Evolutionary conservation across 2,797 vertebrate genomes (phyloP).

Genomic region (Parambassis ranga): DNA sequence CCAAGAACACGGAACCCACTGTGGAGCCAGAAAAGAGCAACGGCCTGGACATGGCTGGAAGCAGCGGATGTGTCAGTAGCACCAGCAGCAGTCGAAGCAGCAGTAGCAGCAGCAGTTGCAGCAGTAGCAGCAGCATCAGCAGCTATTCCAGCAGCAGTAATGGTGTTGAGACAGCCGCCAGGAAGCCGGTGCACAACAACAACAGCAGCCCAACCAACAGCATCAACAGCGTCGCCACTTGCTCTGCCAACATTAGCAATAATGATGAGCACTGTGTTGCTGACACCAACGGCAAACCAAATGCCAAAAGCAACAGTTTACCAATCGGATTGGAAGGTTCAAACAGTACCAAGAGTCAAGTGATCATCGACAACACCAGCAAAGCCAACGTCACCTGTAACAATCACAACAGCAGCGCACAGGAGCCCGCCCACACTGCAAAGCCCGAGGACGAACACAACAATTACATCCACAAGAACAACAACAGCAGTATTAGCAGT

Average conservation of each 20-base stretch:
- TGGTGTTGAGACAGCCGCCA: slow-evolving; percentile 54
- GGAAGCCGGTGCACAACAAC: slow-evolving; percentile 58
- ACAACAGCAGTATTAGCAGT: slow-evolving; percentile 73
- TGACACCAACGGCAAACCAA: slow-evolving; percentile 54
- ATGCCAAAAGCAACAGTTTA: slow-evolving; percentile 54
- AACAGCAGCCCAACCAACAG: slow-evolving; percentile 60
- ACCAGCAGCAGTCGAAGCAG: slow-evolving; percentile 72
- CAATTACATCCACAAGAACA: slow-evolving; percentile 72
- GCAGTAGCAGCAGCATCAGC: slow-evolving; percentile 77
- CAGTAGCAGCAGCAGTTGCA: slow-evolving; percentile 74
- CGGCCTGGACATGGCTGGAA: slow-evolving; percentile 65
- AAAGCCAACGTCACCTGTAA: slow-evolving; percentile 66
- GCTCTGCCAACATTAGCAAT: slow-evolving; percentile 70
- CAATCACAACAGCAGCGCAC: slow-evolving; percentile 61
- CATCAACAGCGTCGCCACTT: slow-evolving; percentile 52
- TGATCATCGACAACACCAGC: slow-evolving; percentile 75
- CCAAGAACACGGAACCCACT: slow-evolving; percentile 68
- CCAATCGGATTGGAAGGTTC: slow-evolving; percentile 41
- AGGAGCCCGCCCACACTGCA: slow-evolving; percentile 43
- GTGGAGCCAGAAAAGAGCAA: slow-evolving; percentile 75
- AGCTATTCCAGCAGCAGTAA: slow-evolving; percentile 74
- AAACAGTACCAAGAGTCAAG: slow-evolving; percentile 63
- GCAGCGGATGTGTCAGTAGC: slow-evolving; percentile 69
- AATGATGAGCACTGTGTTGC: slow-evolving; percentile 65
- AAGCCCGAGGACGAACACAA: slow-evolving; percentile 47